These are phyloP conservation scores for Harmothoe impar DNA, from an alignment of 2,888 invertebrate genomes.

Conservation along the genomic window DNA sequence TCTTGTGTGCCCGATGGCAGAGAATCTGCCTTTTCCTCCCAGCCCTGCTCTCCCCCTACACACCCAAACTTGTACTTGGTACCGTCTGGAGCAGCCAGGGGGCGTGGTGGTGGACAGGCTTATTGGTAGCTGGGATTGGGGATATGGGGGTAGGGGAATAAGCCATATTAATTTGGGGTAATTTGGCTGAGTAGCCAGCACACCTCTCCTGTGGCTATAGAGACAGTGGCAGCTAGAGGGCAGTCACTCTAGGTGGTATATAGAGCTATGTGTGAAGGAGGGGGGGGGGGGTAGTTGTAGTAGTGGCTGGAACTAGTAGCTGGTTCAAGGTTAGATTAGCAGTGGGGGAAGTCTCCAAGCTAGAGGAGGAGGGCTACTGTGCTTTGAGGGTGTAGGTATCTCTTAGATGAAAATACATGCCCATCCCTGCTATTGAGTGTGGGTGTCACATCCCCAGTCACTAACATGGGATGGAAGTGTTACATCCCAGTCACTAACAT, in stretches of 20 bases:
- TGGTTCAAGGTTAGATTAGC: too few species aligned
- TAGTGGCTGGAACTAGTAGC: too few species aligned
- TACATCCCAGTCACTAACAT: too few species aligned
- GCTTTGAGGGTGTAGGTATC: too few species aligned
- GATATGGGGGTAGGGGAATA: neutral
- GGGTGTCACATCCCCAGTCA: too few species aligned
- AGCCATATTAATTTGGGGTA: constrained; percentile 26
- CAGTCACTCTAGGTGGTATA: neutral
- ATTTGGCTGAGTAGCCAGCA: neutral
- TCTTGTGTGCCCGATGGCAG: neutral
- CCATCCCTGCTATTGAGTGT: too few species aligned
- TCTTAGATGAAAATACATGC: too few species aligned
- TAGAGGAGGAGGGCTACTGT: too few species aligned
- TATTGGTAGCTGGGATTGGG: neutral
- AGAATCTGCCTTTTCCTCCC: neutral
- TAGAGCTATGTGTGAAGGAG: neutral
- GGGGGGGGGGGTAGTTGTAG: too few species aligned
- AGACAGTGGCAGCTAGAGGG: neutral
- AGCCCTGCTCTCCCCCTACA: neutral
- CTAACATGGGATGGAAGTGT: too few species aligned
- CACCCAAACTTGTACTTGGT: neutral
- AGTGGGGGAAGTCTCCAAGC: too few species aligned
- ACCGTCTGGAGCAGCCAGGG: neutral
- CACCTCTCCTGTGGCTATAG: constrained; percentile 8
- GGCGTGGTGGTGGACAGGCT: neutral